Evolutionary conservation across 2,113 vertebrate genomes (phyloP).

Genomic region (Desmodus rotundus): DNA sequence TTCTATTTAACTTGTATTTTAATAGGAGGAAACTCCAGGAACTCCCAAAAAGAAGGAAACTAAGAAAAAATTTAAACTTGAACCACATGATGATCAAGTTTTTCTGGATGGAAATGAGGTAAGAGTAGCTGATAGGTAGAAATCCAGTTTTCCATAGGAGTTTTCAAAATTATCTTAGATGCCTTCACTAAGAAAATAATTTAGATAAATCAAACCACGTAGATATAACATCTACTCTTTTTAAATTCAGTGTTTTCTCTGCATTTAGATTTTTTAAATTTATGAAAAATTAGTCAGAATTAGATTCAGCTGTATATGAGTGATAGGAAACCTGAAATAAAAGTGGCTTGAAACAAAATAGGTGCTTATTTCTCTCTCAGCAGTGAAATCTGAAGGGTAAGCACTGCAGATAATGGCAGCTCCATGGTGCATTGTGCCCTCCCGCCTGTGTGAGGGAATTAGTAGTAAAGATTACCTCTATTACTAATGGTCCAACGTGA

Average conservation of each 20-base stretch:
- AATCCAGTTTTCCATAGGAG: not conserved
- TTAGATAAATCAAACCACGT: not conserved
- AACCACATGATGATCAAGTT: conserved; percentile 96
- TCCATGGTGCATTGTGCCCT: not conserved
- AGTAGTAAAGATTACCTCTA: not conserved
- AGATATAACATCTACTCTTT: not conserved
- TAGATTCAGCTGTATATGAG: not conserved
- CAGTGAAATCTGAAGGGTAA: not conserved
- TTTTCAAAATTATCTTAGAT: conserved; percentile 39
- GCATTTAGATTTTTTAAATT: not conserved
- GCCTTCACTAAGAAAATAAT: not conserved
- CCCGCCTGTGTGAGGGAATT: not conserved
- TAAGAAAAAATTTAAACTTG: conserved; percentile 99
- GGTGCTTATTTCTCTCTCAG: not conserved
- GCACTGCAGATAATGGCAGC: not conserved
- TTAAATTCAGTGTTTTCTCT: not conserved
- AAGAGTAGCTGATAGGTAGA: conserved; percentile 43
- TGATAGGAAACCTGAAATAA: conserved; percentile 12
- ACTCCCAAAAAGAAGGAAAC: conserved; percentile 97
- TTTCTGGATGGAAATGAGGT: conserved; percentile 99
- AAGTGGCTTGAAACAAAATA: not conserved
- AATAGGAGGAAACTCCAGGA: conserved; percentile 94
- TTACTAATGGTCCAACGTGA: not conserved
- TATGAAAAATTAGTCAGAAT: not conserved
- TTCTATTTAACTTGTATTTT: conserved; percentile 32